Evolutionary conservation across 2,113 vertebrate genomes (phyloP).

Genomic region (Pristiophorus japonicus): DNA sequence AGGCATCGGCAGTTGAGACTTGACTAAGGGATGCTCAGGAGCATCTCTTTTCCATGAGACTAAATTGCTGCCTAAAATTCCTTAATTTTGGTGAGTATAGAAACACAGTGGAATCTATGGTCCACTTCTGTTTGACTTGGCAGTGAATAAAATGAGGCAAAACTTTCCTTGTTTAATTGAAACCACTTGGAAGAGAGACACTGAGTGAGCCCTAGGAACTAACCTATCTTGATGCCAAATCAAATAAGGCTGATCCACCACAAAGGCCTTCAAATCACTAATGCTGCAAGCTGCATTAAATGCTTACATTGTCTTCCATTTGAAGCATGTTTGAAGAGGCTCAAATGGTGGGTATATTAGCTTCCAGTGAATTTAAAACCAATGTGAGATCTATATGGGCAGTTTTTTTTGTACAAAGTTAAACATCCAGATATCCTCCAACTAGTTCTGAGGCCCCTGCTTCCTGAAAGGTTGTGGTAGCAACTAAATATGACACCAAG

Average conservation of each 20-base stretch:
- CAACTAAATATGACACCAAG: neutral
- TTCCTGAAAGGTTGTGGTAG: neutral
- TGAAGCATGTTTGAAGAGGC: neutral
- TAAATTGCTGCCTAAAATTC: neutral
- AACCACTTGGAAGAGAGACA: neutral
- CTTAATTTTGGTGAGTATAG: neutral
- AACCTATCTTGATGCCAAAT: neutral
- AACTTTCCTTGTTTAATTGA: neutral
- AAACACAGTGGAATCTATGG: neutral
- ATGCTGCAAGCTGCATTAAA: neutral
- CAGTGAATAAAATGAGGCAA: neutral
- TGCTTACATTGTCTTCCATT: neutral
- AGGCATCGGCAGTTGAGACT: neutral
- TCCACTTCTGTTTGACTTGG: neutral
- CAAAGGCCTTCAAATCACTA: neutral
- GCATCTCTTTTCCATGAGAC: neutral
- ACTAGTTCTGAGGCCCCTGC: neutral
- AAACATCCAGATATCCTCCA: neutral
- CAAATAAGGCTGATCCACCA: neutral
- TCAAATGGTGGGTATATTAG: neutral
- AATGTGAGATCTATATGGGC: neutral
- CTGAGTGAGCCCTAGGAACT: neutral
- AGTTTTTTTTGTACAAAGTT: neutral
- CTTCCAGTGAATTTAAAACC: neutral
- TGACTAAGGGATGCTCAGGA: neutral